phyloP scores from a whole-genome alignment of 53 echinoderm and acorn worm genomes.

The Echinometra lucunter region DNA sequence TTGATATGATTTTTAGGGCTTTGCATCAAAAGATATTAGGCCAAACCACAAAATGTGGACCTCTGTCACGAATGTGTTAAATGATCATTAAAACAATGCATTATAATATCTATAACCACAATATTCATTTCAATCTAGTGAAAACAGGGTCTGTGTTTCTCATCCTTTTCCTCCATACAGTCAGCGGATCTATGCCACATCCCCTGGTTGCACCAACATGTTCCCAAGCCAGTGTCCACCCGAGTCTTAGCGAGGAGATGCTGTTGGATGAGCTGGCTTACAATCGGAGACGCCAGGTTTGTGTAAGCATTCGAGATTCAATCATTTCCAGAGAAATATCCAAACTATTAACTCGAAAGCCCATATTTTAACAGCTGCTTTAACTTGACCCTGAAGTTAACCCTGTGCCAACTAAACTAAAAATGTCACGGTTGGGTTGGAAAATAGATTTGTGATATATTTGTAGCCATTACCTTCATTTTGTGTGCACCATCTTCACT shows the following conservation, averaged over 20 bases:
- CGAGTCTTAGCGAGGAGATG: constrained; percentile 89
- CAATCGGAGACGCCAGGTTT: constrained; percentile 96
- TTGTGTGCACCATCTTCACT: too few relatives aligned
- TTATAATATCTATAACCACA: not conserved
- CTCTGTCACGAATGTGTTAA: too few relatives aligned
- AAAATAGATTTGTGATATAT: too few relatives aligned
- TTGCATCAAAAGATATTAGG: too few relatives aligned
- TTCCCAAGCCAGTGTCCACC: constrained; percentile 73
- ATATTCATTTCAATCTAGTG: not conserved
- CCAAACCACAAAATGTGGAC: too few relatives aligned
- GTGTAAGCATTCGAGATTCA: constrained; percentile 60
- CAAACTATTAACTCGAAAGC: not conserved
- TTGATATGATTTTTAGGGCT: too few relatives aligned
- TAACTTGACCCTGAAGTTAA: too few relatives aligned
- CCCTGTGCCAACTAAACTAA: too few relatives aligned
- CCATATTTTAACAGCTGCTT: too few relatives aligned
- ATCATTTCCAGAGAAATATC: constrained; percentile 32
- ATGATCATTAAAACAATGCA: too few relatives aligned
- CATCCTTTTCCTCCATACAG: constrained; percentile 12
- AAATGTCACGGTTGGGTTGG: too few relatives aligned
- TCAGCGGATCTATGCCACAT: constrained; percentile 40
- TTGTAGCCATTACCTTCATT: too few relatives aligned
- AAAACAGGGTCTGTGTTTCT: not conserved
- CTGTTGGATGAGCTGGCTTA: constrained; percentile 94
- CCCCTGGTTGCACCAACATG: constrained; percentile 65